A percentile compares a stretch with the other conserved stretches of the same genome.
Conservation (phyloP, 1,140 invertebrate genomes). For the Thrips palmi region DNA sequence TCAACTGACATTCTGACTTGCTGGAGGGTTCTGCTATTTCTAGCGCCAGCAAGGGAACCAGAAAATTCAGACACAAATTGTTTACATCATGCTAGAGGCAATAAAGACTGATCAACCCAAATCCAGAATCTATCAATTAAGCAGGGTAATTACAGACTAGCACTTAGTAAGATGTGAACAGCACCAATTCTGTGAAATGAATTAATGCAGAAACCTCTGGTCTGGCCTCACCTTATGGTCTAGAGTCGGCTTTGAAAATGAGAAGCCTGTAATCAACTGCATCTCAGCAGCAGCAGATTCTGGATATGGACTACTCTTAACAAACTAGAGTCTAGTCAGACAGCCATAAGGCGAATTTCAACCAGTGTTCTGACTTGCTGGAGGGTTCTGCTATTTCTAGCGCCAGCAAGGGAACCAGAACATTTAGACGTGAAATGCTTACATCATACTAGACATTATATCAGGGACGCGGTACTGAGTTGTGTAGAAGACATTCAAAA, state of each 20-base stretch:
- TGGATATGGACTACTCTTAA: no score
- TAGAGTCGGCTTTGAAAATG: no score
- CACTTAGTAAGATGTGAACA: not conserved
- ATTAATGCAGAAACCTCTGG: no score
- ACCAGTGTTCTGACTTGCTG: constrained; percentile 15
- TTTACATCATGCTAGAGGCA: not conserved
- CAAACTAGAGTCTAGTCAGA: not conserved
- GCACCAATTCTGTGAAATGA: not conserved
- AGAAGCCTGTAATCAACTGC: no score
- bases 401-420: constrained; percentile 16
- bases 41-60: constrained; percentile 21
- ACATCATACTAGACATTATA: not conserved
- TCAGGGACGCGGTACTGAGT: constrained; percentile 1
- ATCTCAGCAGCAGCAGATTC: no score
- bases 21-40: constrained; percentile 32
- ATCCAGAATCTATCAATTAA: not conserved
- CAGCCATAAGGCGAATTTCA: not conserved
- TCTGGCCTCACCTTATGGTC: no score
- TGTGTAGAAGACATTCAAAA: no score
- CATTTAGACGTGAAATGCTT: not conserved
- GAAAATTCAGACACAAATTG: not conserved
- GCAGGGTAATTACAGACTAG: no score
- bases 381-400: constrained; percentile 32
- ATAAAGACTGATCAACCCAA: not conserved
- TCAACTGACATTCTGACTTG: constrained; percentile 17